Evolutionary conservation across 2,888 invertebrate genomes (phyloP), one percentile per base, ranked within the genome.

Genomic region (Eupsilia transversa): DNA sequence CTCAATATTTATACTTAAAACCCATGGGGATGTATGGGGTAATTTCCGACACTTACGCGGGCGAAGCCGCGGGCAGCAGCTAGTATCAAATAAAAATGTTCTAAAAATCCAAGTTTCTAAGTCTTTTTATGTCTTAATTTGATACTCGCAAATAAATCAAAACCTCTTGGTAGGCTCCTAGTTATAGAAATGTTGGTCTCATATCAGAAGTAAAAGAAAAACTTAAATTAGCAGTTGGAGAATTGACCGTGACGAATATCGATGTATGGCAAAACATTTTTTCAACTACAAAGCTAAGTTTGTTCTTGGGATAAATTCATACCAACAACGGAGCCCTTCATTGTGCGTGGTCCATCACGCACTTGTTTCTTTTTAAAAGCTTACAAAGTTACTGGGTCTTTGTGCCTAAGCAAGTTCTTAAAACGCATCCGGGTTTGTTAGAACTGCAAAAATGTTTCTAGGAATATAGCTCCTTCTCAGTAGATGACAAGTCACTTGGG

Each of bases 401-500:
- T 60, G 17, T 33, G 70, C 1, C 43, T 59, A 35, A 69, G 56
- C 33, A 20, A 71, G 59, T 68, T 74, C 38, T 60, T 56, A 20
- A 30, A 17, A 38, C 70, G 54, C 33, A 83, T 85, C 83, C 83
- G 86, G 83, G 73, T 75, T 56, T 59, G 33, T 70, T 66, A 20
- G 75, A 64, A 63, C 49, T 67, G 61, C 65, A 68, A 33, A 73
- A 38, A 74, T 68, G 3, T 60, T 85, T 73, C 74, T 86, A 79
- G 69, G 80, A 82, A 80, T 75, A 68, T 71, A 41, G 27, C 63
- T 86, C 64, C 72, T 77, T 79, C 61, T 64, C 33, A 78, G 75
- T 72, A 75, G 69, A 78, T 86, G 80, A 74, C 71, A 80, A 80
- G 76, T 74, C 63, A 38, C 38, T 72, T 75, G 69, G 78, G 69